A percentile compares a stretch with the other conserved stretches of the same genome.
These are phyloP conservation scores for Sapajus apella DNA, from an alignment of 2,113 vertebrate genomes.

Conservation along the genomic window DNA sequence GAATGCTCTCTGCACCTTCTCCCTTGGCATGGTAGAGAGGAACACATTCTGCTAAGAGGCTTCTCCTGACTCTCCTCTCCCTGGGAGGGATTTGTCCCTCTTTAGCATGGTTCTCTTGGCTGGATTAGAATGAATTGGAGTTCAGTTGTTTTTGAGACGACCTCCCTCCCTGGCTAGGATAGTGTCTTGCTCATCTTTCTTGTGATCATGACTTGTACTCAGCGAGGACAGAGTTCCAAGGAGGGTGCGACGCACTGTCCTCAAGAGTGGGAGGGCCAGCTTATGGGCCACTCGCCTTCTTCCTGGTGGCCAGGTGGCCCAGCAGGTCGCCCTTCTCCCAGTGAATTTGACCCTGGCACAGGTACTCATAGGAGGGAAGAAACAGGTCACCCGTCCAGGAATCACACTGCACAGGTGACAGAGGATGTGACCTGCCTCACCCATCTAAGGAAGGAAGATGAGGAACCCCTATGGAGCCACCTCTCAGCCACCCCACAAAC, in stretches of 20 bases:
- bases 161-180: too few species aligned
- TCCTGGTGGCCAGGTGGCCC: slow-evolving; percentile 87
- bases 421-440: slow-evolving; percentile 92
- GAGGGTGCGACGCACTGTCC: background rate
- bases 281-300: slow-evolving; percentile 86
- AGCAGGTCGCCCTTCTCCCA: slow-evolving; percentile 90
- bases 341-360: slow-evolving; percentile 87
- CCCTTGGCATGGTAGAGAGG: too few species aligned
- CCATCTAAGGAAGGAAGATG: slow-evolving; percentile 87
- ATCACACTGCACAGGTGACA: slow-evolving; percentile 94
- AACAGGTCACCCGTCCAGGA: slow-evolving; percentile 94
- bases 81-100: too few species aligned
- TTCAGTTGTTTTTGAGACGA: too few species aligned
- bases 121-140: too few species aligned
- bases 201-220: too few species aligned
- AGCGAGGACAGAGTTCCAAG: background rate
- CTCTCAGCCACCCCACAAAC: background rate
- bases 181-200: too few species aligned
- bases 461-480: background rate
- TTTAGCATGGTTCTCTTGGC: too few species aligned
- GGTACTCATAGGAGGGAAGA: slow-evolving; percentile 98
- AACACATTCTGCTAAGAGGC: too few species aligned
- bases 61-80: too few species aligned
- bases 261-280: background rate
- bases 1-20: too few species aligned